Percentiles rank a stretch among this genome's conserved stretches.
These are phyloP conservation scores for Macrochelys suwanniensis DNA, from an alignment of 2,797 vertebrate species.

Conservation along the genomic window DNA sequence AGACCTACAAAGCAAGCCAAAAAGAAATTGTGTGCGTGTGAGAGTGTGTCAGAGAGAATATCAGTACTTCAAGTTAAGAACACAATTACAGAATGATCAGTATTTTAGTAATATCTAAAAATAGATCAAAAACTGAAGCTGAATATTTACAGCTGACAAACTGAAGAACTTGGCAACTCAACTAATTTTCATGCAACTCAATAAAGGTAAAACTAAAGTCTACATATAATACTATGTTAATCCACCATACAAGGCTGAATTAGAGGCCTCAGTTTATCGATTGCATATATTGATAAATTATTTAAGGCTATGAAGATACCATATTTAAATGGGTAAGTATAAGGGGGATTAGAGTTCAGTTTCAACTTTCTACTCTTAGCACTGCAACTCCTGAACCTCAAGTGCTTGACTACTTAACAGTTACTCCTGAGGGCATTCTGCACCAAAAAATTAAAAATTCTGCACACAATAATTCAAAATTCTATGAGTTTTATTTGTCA, in stretches of 20 bases:
- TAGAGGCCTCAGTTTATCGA: background rate
- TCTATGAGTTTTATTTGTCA: no score
- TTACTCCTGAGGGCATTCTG: no score
- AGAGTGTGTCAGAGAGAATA: no score
- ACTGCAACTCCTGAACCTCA: background rate
- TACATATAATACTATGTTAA: background rate
- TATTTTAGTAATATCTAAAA: background rate
- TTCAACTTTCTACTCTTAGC: no score
- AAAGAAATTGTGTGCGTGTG: no score
- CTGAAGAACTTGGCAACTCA: no score
- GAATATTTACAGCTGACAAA: no score
- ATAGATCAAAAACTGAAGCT: background rate
- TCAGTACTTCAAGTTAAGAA: background rate
- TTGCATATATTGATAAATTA: background rate
- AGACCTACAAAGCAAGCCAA: no score
- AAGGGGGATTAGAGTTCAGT: no score
- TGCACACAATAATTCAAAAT: no score
- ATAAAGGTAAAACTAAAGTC: background rate
- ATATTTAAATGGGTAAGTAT: background rate
- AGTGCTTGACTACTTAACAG: background rate
- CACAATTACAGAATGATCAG: background rate
- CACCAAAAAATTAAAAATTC: no score
- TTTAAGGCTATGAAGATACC: background rate
- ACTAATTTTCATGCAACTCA: no score
- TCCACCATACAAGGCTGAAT: background rate